These are phyloP conservation scores for Ptyas mucosa DNA, from an alignment of 2,113 vertebrate species.

Conservation along the genomic window DNA sequence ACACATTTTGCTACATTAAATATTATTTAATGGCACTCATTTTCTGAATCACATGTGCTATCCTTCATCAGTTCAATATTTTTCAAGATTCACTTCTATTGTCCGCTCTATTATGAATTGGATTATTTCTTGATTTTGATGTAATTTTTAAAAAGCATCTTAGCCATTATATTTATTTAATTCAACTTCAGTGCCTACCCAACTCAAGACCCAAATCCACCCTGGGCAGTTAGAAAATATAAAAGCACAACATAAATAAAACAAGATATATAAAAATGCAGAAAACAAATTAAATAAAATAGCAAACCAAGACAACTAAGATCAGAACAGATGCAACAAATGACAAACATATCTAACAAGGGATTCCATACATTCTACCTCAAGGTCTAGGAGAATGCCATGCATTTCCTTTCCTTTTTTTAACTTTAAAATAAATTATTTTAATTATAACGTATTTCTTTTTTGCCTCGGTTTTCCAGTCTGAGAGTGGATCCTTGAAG, in stretches of 20 bases:
- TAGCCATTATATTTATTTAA: neutral
- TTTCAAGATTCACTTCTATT: neutral
- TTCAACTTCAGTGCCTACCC: neutral
- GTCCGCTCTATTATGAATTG: neutral
- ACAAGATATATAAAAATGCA: neutral
- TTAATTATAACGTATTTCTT: neutral
- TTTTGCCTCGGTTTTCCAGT: neutral
- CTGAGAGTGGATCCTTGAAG: neutral
- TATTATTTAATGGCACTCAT: neutral
- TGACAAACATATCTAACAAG: neutral
- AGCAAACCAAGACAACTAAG: neutral
- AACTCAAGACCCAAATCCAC: neutral
- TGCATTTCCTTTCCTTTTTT: neutral
- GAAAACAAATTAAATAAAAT: neutral
- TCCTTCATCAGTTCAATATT: neutral
- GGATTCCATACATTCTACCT: neutral
- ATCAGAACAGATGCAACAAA: neutral
- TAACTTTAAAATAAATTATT: neutral
- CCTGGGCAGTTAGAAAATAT: neutral
- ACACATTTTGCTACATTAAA: neutral
- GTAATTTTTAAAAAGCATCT: neutral
- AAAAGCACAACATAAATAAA: neutral
- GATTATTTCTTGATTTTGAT: neutral
- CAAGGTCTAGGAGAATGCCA: neutral
- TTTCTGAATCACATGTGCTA: neutral